Percentiles rank a stretch among this genome's conserved stretches.
Conservation (phyloP, 2,113 vertebrate genomes). For the Emydura subglobosa region DNA sequence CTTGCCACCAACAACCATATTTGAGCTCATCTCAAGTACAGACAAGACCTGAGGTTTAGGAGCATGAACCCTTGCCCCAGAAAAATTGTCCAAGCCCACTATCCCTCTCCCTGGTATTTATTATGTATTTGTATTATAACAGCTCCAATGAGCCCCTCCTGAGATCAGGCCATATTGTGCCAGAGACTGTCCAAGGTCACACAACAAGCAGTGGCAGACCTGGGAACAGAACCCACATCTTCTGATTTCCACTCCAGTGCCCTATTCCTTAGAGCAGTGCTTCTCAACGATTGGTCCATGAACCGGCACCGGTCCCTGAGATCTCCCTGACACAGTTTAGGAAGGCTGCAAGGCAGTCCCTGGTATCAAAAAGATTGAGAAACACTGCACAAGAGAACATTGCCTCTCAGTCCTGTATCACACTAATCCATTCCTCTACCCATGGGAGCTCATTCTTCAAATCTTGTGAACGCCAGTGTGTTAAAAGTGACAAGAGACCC, state of each 20-base stretch:
- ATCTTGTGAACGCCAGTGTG: not conserved
- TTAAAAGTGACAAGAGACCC: not conserved
- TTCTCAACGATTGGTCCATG: not conserved
- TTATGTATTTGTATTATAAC: not conserved
- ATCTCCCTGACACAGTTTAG: not conserved
- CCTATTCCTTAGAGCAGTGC: not conserved
- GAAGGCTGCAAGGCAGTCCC: not conserved
- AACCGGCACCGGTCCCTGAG: not conserved
- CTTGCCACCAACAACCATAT: not conserved
- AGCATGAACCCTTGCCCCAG: not conserved
- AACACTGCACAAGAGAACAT: not conserved
- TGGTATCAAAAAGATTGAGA: not conserved
- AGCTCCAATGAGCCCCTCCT: not conserved
- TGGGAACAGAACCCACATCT: not conserved
- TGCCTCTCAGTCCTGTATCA: not conserved
- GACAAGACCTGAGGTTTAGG: not conserved
- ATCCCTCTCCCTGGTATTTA: not conserved
- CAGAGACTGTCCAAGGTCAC: not conserved
- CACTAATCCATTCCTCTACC: accelerated
- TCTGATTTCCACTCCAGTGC: not conserved
- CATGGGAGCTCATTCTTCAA: not conserved
- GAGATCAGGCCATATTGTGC: not conserved
- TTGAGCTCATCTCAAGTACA: not conserved
- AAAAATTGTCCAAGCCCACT: not conserved
- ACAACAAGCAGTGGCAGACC: not conserved